A percentile compares a stretch with the other conserved stretches of the same genome.
phyloP scores from a whole-genome alignment of 2,113 vertebrate species.

The Gnathonemus longibarbis region DNA sequence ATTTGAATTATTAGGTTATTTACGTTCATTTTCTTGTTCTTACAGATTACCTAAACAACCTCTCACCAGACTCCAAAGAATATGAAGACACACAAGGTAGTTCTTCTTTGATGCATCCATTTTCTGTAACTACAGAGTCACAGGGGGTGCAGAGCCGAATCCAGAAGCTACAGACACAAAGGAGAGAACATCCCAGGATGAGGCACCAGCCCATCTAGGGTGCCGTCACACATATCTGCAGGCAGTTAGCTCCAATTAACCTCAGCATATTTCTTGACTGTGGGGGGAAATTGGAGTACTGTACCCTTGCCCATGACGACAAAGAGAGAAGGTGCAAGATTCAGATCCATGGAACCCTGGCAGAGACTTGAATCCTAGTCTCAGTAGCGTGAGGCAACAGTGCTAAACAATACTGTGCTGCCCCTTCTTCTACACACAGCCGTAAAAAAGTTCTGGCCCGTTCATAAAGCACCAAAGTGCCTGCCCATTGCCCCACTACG shows the following conservation, averaged over 20 bases:
- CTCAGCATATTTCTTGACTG: background rate
- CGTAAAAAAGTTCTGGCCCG: slow-evolving; percentile 4
- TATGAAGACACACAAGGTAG: slow-evolving; percentile 92
- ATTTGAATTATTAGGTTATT: background rate
- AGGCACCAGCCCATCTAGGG: background rate
- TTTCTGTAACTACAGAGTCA: background rate
- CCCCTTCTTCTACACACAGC: background rate
- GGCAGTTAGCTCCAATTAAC: background rate
- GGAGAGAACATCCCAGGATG: background rate
- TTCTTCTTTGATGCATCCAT: background rate
- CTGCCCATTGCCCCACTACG: slow-evolving; percentile 14
- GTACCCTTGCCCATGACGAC: background rate
- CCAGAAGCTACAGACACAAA: background rate
- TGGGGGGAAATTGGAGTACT: background rate
- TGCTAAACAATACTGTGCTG: background rate
- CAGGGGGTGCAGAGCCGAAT: background rate
- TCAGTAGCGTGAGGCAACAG: background rate
- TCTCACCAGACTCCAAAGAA: slow-evolving; percentile 86
- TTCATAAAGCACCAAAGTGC: slow-evolving; percentile 27
- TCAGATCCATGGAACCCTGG: background rate
- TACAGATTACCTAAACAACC: slow-evolving; percentile 96
- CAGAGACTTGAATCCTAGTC: background rate
- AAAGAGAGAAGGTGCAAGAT: background rate
- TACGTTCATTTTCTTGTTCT: slow-evolving; percentile 28
- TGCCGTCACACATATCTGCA: background rate